Evolutionary conservation across 2,888 invertebrate species (phyloP).

Genomic region (Argynnis bischoffii): DNA sequence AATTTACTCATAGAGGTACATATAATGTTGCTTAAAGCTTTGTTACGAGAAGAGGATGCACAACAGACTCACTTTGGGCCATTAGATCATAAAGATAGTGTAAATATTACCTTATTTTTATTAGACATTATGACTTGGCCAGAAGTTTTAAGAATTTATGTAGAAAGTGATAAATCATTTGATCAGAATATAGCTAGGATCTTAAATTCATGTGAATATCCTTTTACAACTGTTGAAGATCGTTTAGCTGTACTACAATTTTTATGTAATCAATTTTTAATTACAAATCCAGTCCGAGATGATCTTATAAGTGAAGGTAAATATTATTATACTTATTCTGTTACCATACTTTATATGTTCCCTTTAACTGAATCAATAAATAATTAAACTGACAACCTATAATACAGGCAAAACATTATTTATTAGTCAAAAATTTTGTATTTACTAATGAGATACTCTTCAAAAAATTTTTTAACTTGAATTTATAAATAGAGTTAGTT

Average conservation of each 20-base stretch:
- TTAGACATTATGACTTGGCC: slow-evolving; percentile 98
- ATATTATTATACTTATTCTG: slow-evolving; percentile 16
- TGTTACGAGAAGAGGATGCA: slow-evolving; percentile 95
- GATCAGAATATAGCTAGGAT: slow-evolving; percentile 88
- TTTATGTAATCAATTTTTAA: slow-evolving; percentile 96
- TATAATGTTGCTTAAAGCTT: slow-evolving; percentile 94
- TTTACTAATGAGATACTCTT: no score
- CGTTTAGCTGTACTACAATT: slow-evolving; percentile 92
- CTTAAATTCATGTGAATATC: slow-evolving; percentile 90
- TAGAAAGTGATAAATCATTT: slow-evolving; percentile 94
- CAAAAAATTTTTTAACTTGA: no score
- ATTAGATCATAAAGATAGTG: slow-evolving; percentile 97
- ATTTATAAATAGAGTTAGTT: no score
- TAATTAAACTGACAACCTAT: no score
- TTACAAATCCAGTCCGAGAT: slow-evolving; percentile 95
- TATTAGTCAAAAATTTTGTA: no score
- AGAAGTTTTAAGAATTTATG: slow-evolving; percentile 93
- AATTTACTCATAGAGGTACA: slow-evolving; percentile 96
- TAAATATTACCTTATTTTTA: slow-evolving; percentile 95
- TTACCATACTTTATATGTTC: neutral
- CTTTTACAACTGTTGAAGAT: slow-evolving; percentile 91
- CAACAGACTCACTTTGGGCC: slow-evolving; percentile 98
- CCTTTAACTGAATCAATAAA: neutral
- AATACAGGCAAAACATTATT: no score
- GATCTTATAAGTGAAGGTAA: slow-evolving; percentile 96